Evolutionary conservation across 2,797 vertebrate species (phyloP), one percentile per base, ranked within the genome.

Genomic region (Hylomyscus alleni): DNA sequence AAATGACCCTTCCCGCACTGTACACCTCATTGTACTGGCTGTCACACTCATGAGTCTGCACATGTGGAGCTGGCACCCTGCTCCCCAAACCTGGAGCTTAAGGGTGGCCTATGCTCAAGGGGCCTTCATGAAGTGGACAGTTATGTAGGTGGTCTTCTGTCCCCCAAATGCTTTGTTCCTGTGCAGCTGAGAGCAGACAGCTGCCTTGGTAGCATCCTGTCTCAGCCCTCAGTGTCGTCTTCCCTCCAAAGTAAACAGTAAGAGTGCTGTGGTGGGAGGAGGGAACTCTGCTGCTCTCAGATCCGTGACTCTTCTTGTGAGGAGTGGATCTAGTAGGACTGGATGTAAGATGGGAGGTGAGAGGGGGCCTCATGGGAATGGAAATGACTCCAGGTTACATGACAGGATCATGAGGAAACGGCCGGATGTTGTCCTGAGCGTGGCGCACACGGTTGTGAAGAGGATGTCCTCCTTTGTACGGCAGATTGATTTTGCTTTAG

Each of bases 401-500:
- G 40, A 3, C 98, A 99, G 99, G 98, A 99, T 99, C 31, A 99
- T 99, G 99, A 98, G 99, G 3, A 99, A 98, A 95, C 99, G 99
- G 98, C 99, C 99, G 0, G 98, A 98, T 0, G 98, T 99, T 2
- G 99, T 99, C 88, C 97, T 99, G 69, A 99, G 99, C 0, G 99
- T 99, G 7, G 99, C 99, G 7, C 99, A 99, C 98, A 99, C 99
- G 0, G 99, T 99, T 6, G 99, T 99, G 75, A 99, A 98, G 98
- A 99, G 99, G 67, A 98, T 99, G 98, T 99, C 99, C 0, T 98
- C 99, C 0, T 99, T 99, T 13, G 99, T 99, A 77, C 98, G 99
- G 78, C 99, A 99, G 97, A 99, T 99, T 0, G 99, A 99, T 98
- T 99, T 99, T 0, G 99, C 99, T 1, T 98, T 99, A 94, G 99